Evolutionary conservation across 2,888 invertebrate species (phyloP).

Genomic region (Polydrusus cervinus): DNA sequence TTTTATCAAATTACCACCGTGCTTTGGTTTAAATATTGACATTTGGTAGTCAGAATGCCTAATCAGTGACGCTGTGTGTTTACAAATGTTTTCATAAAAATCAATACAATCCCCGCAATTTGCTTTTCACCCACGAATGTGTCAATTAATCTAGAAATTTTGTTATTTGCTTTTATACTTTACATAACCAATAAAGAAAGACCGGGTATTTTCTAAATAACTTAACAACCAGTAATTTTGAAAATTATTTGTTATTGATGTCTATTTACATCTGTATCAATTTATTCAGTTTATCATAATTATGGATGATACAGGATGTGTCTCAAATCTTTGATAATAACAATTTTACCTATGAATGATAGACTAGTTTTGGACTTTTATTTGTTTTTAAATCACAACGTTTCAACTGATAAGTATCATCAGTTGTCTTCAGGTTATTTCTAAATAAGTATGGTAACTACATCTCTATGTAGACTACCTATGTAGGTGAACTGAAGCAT

Average conservation of each 20-base stretch:
- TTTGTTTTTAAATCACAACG: too few relatives aligned
- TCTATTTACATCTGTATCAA: not conserved
- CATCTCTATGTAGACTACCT: too few relatives aligned
- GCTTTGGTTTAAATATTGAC: conserved; percentile 59
- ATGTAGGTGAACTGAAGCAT: too few relatives aligned
- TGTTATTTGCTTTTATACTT: conserved; percentile 39
- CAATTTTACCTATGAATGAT: too few relatives aligned
- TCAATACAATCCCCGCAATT: conserved; percentile 45
- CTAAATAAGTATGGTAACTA: too few relatives aligned
- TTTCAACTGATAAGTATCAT: too few relatives aligned
- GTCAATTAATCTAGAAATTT: conserved; percentile 28
- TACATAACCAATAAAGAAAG: conserved; percentile 20
- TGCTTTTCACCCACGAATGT: conserved; percentile 43
- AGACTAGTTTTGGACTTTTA: too few relatives aligned
- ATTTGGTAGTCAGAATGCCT: conserved; percentile 57
- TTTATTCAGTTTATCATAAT: too few relatives aligned
- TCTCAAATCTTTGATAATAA: too few relatives aligned
- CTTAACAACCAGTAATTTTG: conserved; percentile 15
- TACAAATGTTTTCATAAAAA: conserved; percentile 53
- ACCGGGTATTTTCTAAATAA: conserved; percentile 31
- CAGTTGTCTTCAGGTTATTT: too few relatives aligned
- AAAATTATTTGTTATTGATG: conserved; percentile 1
- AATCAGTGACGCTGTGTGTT: conserved; percentile 57
- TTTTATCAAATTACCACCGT: conserved; percentile 47
- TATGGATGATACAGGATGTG: too few relatives aligned